Percentiles rank a stretch among this genome's conserved stretches.
These are phyloP conservation scores for Tetramorium parvispinum DNA, from an alignment of 1,140 invertebrate species.

Conservation along the genomic window DNA sequence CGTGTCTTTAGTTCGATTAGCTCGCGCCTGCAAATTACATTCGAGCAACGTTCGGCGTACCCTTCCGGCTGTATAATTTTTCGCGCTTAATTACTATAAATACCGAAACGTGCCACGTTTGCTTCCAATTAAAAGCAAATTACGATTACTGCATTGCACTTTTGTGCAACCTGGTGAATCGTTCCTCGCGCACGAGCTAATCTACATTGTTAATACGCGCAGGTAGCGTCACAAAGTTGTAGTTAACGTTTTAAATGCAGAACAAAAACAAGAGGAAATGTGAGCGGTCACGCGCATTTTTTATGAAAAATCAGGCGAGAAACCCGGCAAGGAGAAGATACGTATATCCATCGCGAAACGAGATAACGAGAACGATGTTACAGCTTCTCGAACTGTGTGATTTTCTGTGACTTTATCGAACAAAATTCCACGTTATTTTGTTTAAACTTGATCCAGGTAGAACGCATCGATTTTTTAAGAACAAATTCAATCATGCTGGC, in stretches of 20 bases:
- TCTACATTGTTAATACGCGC: constrained; percentile 56
- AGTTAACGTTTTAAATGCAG: constrained; percentile 38
- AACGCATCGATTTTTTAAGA: neutral
- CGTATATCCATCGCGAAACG: neutral
- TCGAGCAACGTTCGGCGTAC: neutral
- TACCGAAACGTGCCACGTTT: constrained; percentile 22
- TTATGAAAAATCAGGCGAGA: neutral
- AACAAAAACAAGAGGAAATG: neutral
- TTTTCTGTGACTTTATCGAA: neutral
- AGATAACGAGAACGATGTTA: neutral
- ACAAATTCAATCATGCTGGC: neutral
- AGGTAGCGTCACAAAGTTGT: constrained; percentile 9
- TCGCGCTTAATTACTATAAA: constrained; percentile 50
- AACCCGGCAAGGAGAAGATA: neutral
- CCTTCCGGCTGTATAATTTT: constrained; percentile 27
- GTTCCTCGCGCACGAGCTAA: constrained; percentile 30
- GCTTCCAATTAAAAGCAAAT: constrained; percentile 50
- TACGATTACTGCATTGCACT: constrained; percentile 38
- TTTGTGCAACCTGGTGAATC: constrained; percentile 21
- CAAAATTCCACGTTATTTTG: neutral
- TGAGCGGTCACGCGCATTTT: neutral
- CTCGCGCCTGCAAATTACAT: constrained; percentile 35
- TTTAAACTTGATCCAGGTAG: neutral
- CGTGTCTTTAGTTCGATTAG: constrained; percentile 40
- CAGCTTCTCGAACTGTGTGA: neutral